Percentiles rank a stretch among this genome's conserved stretches.
These are phyloP conservation scores for Apostichopus parvimensis DNA, from an alignment of 35 echinoderm and acorn worm genomes.

Conservation along the genomic window DNA sequence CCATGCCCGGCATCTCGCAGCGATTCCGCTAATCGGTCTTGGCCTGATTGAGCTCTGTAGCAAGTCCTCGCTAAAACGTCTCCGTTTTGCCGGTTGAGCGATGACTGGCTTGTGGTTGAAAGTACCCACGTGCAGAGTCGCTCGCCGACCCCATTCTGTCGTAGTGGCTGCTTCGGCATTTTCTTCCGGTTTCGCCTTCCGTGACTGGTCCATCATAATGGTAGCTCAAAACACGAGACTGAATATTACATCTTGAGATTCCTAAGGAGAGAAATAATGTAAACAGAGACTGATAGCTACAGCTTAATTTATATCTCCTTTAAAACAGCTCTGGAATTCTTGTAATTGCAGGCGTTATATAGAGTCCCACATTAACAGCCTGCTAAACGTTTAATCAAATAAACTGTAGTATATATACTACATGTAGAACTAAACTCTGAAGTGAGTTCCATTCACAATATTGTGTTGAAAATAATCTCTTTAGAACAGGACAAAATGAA, in stretches of 20 bases:
- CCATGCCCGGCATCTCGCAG: constrained; percentile 41
- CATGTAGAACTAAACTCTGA: too few species aligned
- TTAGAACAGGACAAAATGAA: too few species aligned
- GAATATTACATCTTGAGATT: constrained; percentile 47
- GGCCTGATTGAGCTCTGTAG: constrained; percentile 12
- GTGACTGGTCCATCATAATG: constrained; percentile 8
- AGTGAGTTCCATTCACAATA: not conserved
- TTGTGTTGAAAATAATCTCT: too few species aligned
- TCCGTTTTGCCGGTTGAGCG: not conserved
- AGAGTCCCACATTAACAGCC: not conserved
- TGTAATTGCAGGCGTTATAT: not conserved
- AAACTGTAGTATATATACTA: too few species aligned
- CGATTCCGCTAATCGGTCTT: constrained; percentile 47
- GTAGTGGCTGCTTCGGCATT: not conserved
- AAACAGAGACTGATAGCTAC: constrained; percentile 36
- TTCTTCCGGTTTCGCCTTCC: constrained; percentile 16
- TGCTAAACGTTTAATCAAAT: not conserved
- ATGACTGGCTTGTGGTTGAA: constrained; percentile 44
- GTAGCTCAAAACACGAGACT: not conserved
- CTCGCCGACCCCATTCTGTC: constrained; percentile 50
- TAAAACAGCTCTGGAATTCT: constrained; percentile 1
- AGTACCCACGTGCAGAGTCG: constrained; percentile 51
- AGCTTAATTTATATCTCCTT: not conserved
- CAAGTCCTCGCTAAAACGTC: constrained; percentile 44
- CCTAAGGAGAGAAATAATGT: constrained; percentile 37